These are phyloP conservation scores for Naso thynnoides DNA, from an alignment of 2,797 vertebrate species.

Conservation along the genomic window DNA sequence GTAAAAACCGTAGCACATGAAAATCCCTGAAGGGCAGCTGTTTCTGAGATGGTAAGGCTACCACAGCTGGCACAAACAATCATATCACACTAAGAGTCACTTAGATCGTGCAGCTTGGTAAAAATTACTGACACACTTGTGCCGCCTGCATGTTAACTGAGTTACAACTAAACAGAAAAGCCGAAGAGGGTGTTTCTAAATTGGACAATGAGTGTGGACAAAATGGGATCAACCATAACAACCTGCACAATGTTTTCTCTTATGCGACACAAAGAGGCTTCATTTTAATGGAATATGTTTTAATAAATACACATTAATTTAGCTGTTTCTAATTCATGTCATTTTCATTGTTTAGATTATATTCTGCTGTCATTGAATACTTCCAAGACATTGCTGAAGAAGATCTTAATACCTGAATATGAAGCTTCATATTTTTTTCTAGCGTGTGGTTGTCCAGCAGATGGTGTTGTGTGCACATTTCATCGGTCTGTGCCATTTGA, in stretches of 20 bases:
- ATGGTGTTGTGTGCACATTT: constrained; percentile 59
- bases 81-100: constrained; percentile 12
- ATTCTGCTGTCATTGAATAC: background rate
- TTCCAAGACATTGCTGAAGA: background rate
- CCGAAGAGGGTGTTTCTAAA: background rate
- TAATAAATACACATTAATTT: background rate
- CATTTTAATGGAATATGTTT: background rate
- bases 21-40: constrained; percentile 15
- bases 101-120: background rate
- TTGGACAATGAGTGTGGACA: too few relatives aligned
- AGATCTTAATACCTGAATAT: background rate
- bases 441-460: constrained; percentile 64
- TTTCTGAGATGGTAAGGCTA: background rate
- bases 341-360: background rate
- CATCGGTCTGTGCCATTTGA: background rate
- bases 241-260: background rate
- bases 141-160: background rate
- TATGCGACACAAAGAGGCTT: background rate
- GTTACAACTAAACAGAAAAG: background rate
- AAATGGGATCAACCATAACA: background rate
- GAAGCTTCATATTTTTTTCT: background rate
- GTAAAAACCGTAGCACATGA: background rate
- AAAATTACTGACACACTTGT: background rate
- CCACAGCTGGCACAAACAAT: constrained; percentile 32
- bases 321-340: background rate